Evolutionary conservation across 2,113 vertebrate species (phyloP).

Genomic region (Hippocampus mohnikei): DNA sequence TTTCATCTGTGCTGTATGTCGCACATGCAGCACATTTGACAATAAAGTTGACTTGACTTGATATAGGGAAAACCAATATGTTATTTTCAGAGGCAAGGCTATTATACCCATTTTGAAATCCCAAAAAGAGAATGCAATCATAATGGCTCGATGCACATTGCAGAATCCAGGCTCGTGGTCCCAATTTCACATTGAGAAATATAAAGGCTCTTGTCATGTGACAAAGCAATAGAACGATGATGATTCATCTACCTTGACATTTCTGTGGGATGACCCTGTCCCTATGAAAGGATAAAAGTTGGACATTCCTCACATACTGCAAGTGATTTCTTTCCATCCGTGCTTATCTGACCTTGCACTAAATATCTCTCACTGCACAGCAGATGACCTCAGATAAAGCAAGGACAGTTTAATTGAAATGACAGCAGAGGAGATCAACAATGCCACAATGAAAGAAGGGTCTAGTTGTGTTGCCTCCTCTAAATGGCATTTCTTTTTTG

Average conservation of each 20-base stretch:
- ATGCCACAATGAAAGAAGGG: conserved; percentile 34
- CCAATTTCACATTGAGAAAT: neutral
- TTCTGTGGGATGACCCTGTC: conserved; percentile 32
- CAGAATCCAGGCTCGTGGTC: neutral
- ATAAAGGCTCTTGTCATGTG: neutral
- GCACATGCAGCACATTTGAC: too few species aligned
- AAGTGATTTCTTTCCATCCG: conserved; percentile 28
- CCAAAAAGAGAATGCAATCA: too few species aligned
- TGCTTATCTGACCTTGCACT: conserved; percentile 66
- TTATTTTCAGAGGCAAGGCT: too few species aligned
- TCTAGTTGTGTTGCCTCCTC: conserved; percentile 40
- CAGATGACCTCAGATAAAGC: conserved; percentile 68
- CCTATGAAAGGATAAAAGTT: conserved; percentile 34
- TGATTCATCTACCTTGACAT: conserved; percentile 35
- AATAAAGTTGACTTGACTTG: too few species aligned
- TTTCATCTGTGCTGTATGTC: too few species aligned
- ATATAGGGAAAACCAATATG: too few species aligned
- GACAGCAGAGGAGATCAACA: conserved; percentile 45
- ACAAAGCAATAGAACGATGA: conserved; percentile 1
- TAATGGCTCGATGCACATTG: neutral
- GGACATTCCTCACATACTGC: conserved; percentile 45
- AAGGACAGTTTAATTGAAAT: conserved; percentile 66
- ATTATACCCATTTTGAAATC: too few species aligned
- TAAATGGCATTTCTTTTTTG: conserved; percentile 23
- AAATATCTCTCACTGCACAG: conserved; percentile 41